Evolutionary conservation across 2,888 invertebrate species (phyloP).

Genomic region (Exephanes ischioxanthus): DNA sequence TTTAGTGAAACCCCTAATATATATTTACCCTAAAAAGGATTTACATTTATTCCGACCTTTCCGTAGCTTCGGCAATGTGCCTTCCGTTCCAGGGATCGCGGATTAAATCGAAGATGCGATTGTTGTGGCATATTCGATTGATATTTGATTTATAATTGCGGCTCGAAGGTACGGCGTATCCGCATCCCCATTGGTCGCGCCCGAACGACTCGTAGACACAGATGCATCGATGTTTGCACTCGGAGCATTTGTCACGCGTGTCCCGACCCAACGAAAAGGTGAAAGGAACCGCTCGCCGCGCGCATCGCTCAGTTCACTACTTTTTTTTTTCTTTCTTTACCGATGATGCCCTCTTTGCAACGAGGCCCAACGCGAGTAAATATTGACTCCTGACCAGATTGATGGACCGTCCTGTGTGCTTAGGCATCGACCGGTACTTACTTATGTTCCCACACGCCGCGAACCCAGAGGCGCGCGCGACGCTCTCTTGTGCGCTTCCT

Average conservation of each 20-base stretch:
- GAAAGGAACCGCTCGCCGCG: conserved; percentile 79
- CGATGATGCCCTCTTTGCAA: conserved; percentile 84
- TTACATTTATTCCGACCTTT: not conserved
- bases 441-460: conserved; percentile 73
- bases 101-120: conserved; percentile 6
- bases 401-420: conserved; percentile 83
- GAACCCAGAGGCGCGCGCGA: conserved; percentile 28
- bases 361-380: conserved; percentile 83
- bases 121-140: conserved; percentile 51
- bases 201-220: conserved; percentile 80
- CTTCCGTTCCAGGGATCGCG: not conserved
- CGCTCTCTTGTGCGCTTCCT: conserved; percentile 33
- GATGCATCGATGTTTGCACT: conserved; percentile 83
- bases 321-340: conserved; percentile 75
- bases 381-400: conserved; percentile 84
- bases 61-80: not conserved
- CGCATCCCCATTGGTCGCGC: conserved; percentile 18
- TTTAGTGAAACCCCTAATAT: not conserved
- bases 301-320: conserved; percentile 23
- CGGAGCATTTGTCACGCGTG: conserved; percentile 85
- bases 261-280: conserved; percentile 78
- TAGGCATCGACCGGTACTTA: conserved; percentile 75
- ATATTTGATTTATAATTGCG: conserved; percentile 60
- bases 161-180: not conserved
- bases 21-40: not conserved